Evolutionary conservation across 2,113 vertebrate species (phyloP), one percentile per base, ranked within the genome.

Genomic region (Hyla sarda): DNA sequence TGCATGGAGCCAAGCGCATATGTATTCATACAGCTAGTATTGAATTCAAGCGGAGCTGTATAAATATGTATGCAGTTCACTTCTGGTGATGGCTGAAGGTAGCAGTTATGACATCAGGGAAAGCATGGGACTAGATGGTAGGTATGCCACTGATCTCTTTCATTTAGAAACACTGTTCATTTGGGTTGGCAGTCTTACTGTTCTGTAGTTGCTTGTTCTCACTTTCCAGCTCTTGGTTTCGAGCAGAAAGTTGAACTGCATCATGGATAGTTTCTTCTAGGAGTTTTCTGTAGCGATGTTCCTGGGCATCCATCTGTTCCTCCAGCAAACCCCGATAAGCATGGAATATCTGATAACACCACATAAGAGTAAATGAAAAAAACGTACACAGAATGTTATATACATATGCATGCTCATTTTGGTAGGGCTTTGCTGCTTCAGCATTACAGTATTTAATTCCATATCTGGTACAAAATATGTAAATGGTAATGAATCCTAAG

Each of bases 251-350:
- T 65, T 92, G 84, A 54, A 90, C 76, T 0, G 92, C 88, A 0
- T 97, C 97, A 90, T 88, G 92, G 37, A 97, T 94, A 25, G 93
- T 84, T 50, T 94, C 92, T 74, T 93, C 92, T 86, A 97, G 90
- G 86, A 96, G 91, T 17, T 58, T 88, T 32, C 86, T 89, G 87
- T 96, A 92, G 48, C 80, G 88, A 41, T 34, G 76, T 74, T 97
- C 95, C 48, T 92, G 91, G 0, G 87, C 87, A 58, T 87, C 89
- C 84, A 90, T 90, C 89, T 94, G 94, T 86, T 96, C 91, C 77
- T 96, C 94, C 2, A 94, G 93, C 9, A 92, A 90, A 67, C 84
- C 88, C 56, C 88, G 93, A 90, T 96, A 97, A 75, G 91, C 93
- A 87, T 47, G 86, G 52, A 98, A 96, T 78, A 96, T 95, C 96